Conservation (phyloP, 2,113 vertebrate species). For the Spea bombifrons region DNA sequence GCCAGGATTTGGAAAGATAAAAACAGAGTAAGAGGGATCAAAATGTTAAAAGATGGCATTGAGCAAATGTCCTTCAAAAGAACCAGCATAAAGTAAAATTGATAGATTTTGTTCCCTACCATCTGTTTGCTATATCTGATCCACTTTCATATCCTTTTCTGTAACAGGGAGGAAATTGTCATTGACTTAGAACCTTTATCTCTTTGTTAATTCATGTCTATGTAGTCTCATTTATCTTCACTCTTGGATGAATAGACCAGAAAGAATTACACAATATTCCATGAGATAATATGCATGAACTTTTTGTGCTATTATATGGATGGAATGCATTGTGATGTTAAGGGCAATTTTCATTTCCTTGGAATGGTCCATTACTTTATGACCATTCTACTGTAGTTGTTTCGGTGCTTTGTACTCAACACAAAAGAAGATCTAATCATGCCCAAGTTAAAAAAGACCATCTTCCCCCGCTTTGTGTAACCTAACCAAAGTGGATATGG, state of each 20-base stretch:
- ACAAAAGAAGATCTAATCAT: slow-evolving; percentile 70
- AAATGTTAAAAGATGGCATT: slow-evolving; percentile 65
- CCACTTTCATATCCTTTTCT: slow-evolving; percentile 68
- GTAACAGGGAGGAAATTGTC: slow-evolving; percentile 64
- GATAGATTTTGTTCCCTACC: slow-evolving; percentile 56
- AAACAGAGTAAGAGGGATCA: slow-evolving; percentile 64
- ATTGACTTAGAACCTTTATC: slow-evolving; percentile 67
- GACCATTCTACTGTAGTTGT: slow-evolving; percentile 67
- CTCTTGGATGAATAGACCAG: slow-evolving; percentile 66
- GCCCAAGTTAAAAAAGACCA: slow-evolving; percentile 67
- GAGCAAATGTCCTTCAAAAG: slow-evolving; percentile 64
- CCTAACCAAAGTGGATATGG: slow-evolving; percentile 62
- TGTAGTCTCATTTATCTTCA: slow-evolving; percentile 66
- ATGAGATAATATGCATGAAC: slow-evolving; percentile 70
- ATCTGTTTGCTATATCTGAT: slow-evolving; percentile 61
- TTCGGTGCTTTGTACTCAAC: slow-evolving; percentile 65
- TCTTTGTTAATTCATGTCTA: slow-evolving; percentile 69
- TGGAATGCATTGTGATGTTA: slow-evolving; percentile 68
- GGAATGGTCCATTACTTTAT: slow-evolving; percentile 71
- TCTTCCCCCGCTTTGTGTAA: slow-evolving; percentile 63
- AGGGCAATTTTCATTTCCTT: slow-evolving; percentile 63
- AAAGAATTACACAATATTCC: slow-evolving; percentile 66
- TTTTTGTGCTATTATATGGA: slow-evolving; percentile 66
- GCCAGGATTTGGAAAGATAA: slow-evolving; percentile 66
- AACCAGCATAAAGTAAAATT: slow-evolving; percentile 65